phyloP scores from a whole-genome alignment of 2,113 vertebrate species.

The Coptodon bakossiorum region DNA sequence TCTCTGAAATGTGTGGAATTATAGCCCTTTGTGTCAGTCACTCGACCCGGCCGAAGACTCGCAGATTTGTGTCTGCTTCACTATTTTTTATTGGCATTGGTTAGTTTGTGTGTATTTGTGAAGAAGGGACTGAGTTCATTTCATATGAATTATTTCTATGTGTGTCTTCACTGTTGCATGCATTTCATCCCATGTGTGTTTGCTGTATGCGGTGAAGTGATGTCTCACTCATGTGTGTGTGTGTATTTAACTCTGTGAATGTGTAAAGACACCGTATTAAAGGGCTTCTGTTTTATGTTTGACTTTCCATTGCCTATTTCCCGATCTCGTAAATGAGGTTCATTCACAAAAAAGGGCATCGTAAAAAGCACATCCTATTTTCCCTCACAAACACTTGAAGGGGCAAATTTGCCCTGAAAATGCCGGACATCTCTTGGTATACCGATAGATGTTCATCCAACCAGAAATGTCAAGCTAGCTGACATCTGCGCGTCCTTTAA shows the following conservation, averaged over 20 bases:
- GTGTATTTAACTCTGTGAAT: not conserved
- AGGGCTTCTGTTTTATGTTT: constrained; percentile 65
- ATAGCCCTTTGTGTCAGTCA: constrained; percentile 62
- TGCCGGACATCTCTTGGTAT: not conserved
- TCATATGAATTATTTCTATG: not conserved
- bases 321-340: constrained; percentile 62
- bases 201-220: constrained; percentile 17
- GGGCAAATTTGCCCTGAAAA: not conserved
- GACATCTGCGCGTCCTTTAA: constrained; percentile 3
- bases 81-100: not conserved
- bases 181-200: constrained; percentile 19
- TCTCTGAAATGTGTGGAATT: constrained; percentile 70
- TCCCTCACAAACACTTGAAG: constrained; percentile 24
- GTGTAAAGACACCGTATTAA: constrained; percentile 1
- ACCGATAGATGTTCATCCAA: constrained; percentile 13
- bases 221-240: not conserved
- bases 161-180: not conserved
- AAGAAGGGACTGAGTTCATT: not conserved
- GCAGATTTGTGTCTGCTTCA: constrained; percentile 30
- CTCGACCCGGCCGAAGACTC: constrained; percentile 13
- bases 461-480: not conserved
- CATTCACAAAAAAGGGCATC: constrained; percentile 51
- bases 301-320: constrained; percentile 60
- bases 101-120: constrained; percentile 7
- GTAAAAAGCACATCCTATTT: constrained; percentile 44